Base-by-base conservation (phyloP, 1,140 invertebrate species). In the Plutomurus gul region DNA sequence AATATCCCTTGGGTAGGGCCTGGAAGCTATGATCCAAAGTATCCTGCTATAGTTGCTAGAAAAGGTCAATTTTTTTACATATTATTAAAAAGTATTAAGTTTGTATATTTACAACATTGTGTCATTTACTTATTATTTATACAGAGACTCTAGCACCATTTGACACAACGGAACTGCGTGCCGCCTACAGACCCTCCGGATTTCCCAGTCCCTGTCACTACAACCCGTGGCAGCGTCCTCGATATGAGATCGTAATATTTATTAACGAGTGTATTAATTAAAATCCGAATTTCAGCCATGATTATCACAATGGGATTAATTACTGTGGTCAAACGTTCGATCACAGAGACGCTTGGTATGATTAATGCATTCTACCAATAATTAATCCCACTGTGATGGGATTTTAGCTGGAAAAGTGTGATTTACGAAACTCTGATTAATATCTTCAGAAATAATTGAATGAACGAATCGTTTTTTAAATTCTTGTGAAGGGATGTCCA, bases 131-230 rank as follows among this genome's bases (percentile, higher is more conserved):
- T 1, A 37, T 36, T 22, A 25, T 70, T 47, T 49, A 49, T 10
- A 33, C 49, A 80, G 81, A 82, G 51, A 80, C 36, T 3, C 51
- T 82, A 11, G 56, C 78, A 3, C 81, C 81, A 3, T 82, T 82
- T 33, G 43, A 77, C 18, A 77, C 37, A 18, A 72, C 75, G 3
- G 78, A 37, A 71, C 22, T 39, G 20, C 46, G 76, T 3, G 10
- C 22, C 5, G 22, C 11, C n/a, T 30, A 51, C 8, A 37, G 39
- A 13, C 30, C 49, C 0, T n/a, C 33, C 0, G 77, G 47, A 5
- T 18, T 39, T 39, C 82, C 82, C n/a, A 81, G 82, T 22, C 82
- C 82, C 0, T 36, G 4, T 13, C n/a, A 65, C 1, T 82, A 82
- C 27, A 65, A 56, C 22, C 75, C 78, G 8, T 71, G 33, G 20